Evolutionary conservation across 2,113 vertebrate species (phyloP), one percentile per base, ranked within the genome.

Genomic region (Malurus cyaneus): DNA sequence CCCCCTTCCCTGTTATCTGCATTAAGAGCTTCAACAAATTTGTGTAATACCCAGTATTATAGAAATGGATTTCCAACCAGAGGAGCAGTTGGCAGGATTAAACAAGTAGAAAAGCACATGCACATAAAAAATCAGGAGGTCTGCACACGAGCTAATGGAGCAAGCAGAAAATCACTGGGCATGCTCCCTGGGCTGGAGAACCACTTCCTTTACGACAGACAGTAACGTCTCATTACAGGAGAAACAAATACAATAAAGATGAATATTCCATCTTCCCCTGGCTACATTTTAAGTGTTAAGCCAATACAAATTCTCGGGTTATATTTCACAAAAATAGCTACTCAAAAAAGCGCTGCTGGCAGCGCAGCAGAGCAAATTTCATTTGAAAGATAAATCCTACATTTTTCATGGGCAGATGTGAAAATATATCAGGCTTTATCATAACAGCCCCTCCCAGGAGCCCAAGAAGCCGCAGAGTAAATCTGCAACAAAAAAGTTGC

Each of bases 81-180:
- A 86, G 88, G 89, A 94, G 87, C 90, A 93, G 92, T 85, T 97
- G 93, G 90, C 95, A 93, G 92, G 96, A 95, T 95, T 93, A 94
- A 93, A 73, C 69, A 76, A 95, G 92, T 41, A 92, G 86, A 92
- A 97, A 96, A 89, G 91, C 88, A 93, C 73, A 89, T 6, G 59
- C 80, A 88, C 86, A 66, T 86, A 83, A 93, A 96, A 95, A 95
- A 91, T 42, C 12, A 9, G 76, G 66, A 95, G 94, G 86, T 91
- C 89, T 77, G 80, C 56, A 54, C 73, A 59, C 2, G 4, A 92
- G 91, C 96, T 94, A 95, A 96, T 84, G 87, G 91, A 96, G 91
- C 86, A 62, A 91, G 80, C 79, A 90, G 87, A 93, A 80, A 83
- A 95, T 49, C 81, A 92, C 88, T 53, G 88, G 91, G 84, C 84